Conservation (phyloP, 2,797 vertebrate species). For the Acanthis flammea region DNA sequence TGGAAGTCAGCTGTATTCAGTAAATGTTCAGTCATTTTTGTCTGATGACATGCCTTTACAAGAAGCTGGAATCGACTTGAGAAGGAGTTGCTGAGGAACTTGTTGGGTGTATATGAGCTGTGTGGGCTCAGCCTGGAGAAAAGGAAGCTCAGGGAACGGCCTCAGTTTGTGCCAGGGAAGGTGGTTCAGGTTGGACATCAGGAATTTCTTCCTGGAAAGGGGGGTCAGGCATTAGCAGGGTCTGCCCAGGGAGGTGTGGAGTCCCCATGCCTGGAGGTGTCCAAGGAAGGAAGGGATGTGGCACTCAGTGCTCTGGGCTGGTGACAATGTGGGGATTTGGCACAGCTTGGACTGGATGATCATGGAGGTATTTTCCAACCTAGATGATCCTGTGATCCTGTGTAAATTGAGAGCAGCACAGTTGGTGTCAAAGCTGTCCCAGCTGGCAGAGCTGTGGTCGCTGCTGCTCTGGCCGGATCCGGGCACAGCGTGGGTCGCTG, state of each 20-base stretch:
- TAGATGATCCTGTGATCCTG: background rate
- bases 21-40: background rate
- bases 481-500: background rate
- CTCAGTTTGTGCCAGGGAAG: background rate
- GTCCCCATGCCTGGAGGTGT: background rate
- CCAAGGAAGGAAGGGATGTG: accelerated
- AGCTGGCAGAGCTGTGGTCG: background rate
- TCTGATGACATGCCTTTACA: accelerated
- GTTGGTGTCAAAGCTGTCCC: background rate
- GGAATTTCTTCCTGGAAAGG: background rate
- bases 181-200: background rate
- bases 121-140: background rate
- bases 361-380: background rate
- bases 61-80: background rate
- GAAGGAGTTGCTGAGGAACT: background rate
- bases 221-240: background rate
- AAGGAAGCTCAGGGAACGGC: background rate
- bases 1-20: background rate
- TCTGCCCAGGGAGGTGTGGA: background rate
- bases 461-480: background rate
- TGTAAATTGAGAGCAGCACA: background rate
- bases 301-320: background rate
- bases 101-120: background rate
- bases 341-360: background rate
- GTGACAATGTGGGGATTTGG: accelerated